Evolutionary conservation across 2,888 invertebrate genomes (phyloP).

Genomic region (Hypomecis punctinalis): DNA sequence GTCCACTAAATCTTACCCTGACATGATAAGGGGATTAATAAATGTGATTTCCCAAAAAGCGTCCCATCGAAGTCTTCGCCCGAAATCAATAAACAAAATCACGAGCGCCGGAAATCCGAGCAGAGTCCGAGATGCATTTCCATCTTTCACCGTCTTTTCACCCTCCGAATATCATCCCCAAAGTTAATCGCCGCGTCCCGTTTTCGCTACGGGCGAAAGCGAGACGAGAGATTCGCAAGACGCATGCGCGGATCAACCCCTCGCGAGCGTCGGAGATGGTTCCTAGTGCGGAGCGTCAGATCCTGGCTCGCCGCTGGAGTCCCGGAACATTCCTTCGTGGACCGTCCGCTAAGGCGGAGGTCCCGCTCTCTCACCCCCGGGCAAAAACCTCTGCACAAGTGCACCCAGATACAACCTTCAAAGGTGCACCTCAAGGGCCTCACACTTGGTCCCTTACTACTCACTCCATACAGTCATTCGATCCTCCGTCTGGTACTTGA

Average conservation of each 20-base stretch:
- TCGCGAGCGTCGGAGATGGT: constrained; percentile 75
- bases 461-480: constrained; percentile 32
- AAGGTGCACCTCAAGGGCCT: constrained; percentile 54
- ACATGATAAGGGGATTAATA: constrained; percentile 78
- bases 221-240: constrained; percentile 58
- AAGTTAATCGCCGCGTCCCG: constrained; percentile 65
- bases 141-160: constrained; percentile 83
- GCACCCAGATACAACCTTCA: constrained; percentile 51
- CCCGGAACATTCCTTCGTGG: constrained; percentile 79
- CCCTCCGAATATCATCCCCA: constrained; percentile 82
- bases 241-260: constrained; percentile 81
- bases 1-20: constrained; percentile 69
- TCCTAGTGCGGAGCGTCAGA: constrained; percentile 74
- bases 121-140: constrained; percentile 83
- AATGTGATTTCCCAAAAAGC: constrained; percentile 63
- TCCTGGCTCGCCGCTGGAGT: constrained; percentile 75
- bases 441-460: constrained; percentile 41
- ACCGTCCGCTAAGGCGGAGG: constrained; percentile 81
- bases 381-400: constrained; percentile 52
- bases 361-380: constrained; percentile 80
- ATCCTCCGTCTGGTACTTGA: constrained; percentile 27
- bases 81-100: constrained; percentile 84
- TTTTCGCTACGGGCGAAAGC: constrained; percentile 57
- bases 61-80: constrained; percentile 62
- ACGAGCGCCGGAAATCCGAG: constrained; percentile 83